phyloP scores from a whole-genome alignment of 2,797 vertebrate species.

The Craterocephalus amniculus region DNA sequence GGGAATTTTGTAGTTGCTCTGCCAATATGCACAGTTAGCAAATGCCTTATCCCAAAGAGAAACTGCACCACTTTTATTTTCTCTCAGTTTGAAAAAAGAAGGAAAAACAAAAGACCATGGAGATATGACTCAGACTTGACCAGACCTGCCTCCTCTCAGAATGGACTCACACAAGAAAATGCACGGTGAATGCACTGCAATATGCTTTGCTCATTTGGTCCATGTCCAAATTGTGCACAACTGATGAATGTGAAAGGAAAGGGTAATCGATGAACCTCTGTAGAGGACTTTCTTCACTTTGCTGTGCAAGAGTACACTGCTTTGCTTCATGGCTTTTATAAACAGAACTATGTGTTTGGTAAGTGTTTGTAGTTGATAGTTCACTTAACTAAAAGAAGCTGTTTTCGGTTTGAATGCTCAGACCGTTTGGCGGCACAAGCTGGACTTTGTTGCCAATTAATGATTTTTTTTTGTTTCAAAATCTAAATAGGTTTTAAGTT shows the following conservation, averaged over 20 bases:
- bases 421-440: conserved; percentile 99
- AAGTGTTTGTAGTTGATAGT: conserved; percentile 98
- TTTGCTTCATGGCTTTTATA: conserved; percentile 99
- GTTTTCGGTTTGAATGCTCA: conserved; percentile 92
- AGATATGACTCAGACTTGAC: conserved; percentile 45
- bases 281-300: conserved; percentile 93
- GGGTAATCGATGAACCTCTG: conserved; percentile 86
- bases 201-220: conserved; percentile 80
- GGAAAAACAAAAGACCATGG: conserved; percentile 31
- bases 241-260: conserved; percentile 94
- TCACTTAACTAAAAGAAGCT: conserved; percentile 90
- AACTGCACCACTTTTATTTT: conserved; percentile 53
- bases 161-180: conserved; percentile 84
- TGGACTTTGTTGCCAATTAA: conserved; percentile 99
- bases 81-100: conserved; percentile 24
- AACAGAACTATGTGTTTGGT: conserved; percentile 97
- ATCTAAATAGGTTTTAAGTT: conserved; percentile 89
- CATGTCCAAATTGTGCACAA: conserved; percentile 84
- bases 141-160: conserved; percentile 61
- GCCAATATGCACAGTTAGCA: conserved; percentile 81
- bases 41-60: conserved; percentile 86
- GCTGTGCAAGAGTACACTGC: conserved; percentile 97
- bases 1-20: conserved; percentile 83
- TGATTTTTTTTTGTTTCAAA: conserved; percentile 91
- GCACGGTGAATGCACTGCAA: conserved; percentile 88